Percentiles rank a stretch among this genome's conserved stretches.
These are phyloP conservation scores for Nephrotoma guestfalica DNA, from an alignment of 2,888 invertebrate genomes.

Conservation along the genomic window DNA sequence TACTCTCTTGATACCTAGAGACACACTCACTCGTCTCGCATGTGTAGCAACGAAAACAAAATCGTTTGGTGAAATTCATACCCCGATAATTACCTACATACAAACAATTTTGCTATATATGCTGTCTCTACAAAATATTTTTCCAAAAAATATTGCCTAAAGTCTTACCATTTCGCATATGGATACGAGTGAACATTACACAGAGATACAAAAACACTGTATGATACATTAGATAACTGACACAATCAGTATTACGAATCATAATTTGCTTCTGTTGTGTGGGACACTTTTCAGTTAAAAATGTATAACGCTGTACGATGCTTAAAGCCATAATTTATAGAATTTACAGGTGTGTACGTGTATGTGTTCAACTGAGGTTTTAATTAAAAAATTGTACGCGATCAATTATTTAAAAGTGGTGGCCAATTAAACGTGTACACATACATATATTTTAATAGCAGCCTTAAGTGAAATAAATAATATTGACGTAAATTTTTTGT, in stretches of 20 bases:
- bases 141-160: neutral
- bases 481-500: neutral
- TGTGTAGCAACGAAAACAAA: too few relatives aligned
- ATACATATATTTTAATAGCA: neutral
- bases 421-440: neutral
- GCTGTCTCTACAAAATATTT: too few relatives aligned
- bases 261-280: neutral
- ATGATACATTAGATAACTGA: neutral
- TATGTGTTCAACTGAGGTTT: neutral
- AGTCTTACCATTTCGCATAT: neutral
- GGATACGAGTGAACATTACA: neutral
- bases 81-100: too few relatives aligned
- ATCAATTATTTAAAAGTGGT: neutral
- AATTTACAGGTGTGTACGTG: neutral
- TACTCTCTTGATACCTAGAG: neutral
- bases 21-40: too few relatives aligned
- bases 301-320: neutral
- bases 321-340: neutral
- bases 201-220: neutral
- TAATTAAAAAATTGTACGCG: neutral
- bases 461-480: neutral
- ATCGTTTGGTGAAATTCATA: too few relatives aligned
- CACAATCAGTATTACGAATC: neutral
- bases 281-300: neutral
- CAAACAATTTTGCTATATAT: too few relatives aligned